These are phyloP conservation scores for Lophura nycthemera DNA, from an alignment of 2,113 vertebrate species.

Conservation along the genomic window DNA sequence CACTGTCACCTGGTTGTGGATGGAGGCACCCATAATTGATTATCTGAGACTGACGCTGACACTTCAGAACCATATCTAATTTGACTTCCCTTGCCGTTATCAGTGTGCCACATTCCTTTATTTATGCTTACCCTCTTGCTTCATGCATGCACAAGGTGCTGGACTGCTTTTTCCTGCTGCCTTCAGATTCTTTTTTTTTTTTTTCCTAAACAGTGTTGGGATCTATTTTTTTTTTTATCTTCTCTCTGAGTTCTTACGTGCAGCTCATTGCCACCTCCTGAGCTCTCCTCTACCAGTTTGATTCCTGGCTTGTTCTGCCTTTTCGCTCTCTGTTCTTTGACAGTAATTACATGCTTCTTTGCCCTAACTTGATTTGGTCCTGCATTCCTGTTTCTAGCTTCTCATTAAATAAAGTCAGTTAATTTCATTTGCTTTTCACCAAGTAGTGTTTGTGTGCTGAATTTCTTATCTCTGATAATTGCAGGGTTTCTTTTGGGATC, in stretches of 20 bases:
- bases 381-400: conserved; percentile 47
- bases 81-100: not conserved
- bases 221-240: not conserved
- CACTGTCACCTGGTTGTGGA: not conserved
- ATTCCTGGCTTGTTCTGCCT: conserved; percentile 21
- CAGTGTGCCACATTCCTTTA: not conserved
- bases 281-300: conserved; percentile 26
- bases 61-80: not conserved
- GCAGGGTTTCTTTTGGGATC: not conserved
- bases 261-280: not conserved
- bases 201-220: not conserved
- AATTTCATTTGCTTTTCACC: conserved; percentile 49
- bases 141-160: not conserved
- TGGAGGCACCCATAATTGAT: fast-evolving
- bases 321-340: conserved; percentile 43
- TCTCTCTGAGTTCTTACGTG: not conserved
- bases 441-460: not conserved
- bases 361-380: conserved; percentile 66
- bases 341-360: conserved; percentile 68
- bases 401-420: conserved; percentile 63
- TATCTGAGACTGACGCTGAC: not conserved
- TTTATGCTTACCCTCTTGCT: not conserved
- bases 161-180: not conserved
- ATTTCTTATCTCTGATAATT: conserved; percentile 10
- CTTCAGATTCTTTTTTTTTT: not conserved